A percentile compares a stretch with the other conserved stretches of the same genome.
Evolutionary conservation across 1,140 invertebrate species (phyloP).

Genomic region (Araneus ventricosus): DNA sequence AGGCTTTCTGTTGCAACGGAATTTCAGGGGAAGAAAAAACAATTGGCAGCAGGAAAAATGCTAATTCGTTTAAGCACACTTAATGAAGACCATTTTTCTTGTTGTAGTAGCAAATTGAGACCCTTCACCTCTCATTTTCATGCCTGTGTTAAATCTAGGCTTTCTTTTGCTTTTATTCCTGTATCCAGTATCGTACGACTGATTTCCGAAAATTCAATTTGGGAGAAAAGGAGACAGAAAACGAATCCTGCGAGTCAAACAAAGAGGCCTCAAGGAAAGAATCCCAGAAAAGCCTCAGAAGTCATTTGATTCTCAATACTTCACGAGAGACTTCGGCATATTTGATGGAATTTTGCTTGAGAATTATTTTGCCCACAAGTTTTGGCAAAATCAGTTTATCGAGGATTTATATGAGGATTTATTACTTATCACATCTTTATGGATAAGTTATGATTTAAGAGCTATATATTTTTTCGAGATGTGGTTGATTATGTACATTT

Average conservation of each 20-base stretch:
- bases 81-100: conserved; percentile 10
- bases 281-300: not conserved
- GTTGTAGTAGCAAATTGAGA: not conserved
- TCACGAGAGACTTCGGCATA: not conserved
- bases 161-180: not conserved
- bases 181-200: not conserved
- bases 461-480: no score
- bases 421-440: no score
- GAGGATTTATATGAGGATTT: no score
- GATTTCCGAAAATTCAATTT: conserved; percentile 29
- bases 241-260: not conserved
- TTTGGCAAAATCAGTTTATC: no score
- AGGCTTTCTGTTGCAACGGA: not conserved
- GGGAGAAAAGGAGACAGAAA: not conserved
- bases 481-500: no score
- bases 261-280: not conserved
- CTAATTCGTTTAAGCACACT: no score
- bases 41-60: not conserved
- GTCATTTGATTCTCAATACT: not conserved
- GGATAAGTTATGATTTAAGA: no score
- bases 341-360: no score
- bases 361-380: no score
- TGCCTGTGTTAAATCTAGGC: not conserved
- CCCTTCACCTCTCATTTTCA: conserved; percentile 8
- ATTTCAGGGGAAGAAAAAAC: not conserved